These are phyloP conservation scores for Ectemnius continuus DNA, from an alignment of 2,888 invertebrate species.

Conservation along the genomic window DNA sequence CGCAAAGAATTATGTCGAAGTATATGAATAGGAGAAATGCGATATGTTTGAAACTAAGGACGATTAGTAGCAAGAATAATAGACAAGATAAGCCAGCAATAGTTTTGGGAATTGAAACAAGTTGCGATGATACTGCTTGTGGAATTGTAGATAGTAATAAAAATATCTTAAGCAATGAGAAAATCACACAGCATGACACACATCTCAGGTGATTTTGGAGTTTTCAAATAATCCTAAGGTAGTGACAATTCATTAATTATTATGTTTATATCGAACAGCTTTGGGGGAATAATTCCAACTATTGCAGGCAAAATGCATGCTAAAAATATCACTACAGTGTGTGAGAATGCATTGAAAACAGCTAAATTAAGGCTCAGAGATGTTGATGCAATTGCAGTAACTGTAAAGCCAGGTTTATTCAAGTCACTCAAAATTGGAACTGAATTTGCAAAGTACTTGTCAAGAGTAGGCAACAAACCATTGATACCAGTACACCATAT, in stretches of 20 bases:
- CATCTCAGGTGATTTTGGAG: constrained; percentile 84
- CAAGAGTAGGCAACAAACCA: constrained; percentile 84
- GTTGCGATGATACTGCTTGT: constrained; percentile 98
- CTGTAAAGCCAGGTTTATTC: constrained; percentile 92
- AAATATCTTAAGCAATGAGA: constrained; percentile 87
- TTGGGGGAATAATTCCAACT: constrained; percentile 94
- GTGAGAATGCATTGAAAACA: constrained; percentile 82
- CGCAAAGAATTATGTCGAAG: no score
- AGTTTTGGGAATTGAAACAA: constrained; percentile 96
- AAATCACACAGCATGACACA: constrained; percentile 88
- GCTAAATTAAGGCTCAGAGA: constrained; percentile 82
- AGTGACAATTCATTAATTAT: neutral
- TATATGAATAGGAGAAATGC: no score
- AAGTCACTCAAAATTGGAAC: constrained; percentile 89
- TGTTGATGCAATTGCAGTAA: constrained; percentile 93
- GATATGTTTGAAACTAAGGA: neutral
- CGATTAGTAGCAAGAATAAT: neutral
- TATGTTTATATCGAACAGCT: constrained; percentile 77
- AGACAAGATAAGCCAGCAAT: constrained; percentile 52
- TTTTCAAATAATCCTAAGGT: neutral
- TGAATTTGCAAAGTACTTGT: constrained; percentile 89
- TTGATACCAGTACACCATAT: constrained; percentile 98
- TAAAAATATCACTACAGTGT: constrained; percentile 86
- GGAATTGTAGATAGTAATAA: constrained; percentile 89
- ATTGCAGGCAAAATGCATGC: constrained; percentile 91